Percentiles rank a stretch among this genome's conserved stretches.
Conservation (phyloP, 2,113 vertebrate species). For the Oryctolagus cuniculus region mOryCun1.1 NC_091440.1:40411001-40411500, state of each 20-base stretch:
- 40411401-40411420: background rate
- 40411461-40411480: slow-evolving; percentile 15
- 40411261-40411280: background rate
- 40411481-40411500: background rate
- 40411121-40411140: too few species aligned
- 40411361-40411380: background rate
- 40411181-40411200: too few species aligned
- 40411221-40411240: background rate
- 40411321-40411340: slow-evolving; percentile 1
- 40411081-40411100: too few species aligned
- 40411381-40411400: background rate
- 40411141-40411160: too few species aligned
- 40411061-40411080: too few species aligned
- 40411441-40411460: background rate
- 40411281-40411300: background rate
- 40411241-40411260: background rate
- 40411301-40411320: background rate
- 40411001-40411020: too few species aligned
- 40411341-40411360: background rate
- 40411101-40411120: too few species aligned
- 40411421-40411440: background rate
- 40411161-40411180: too few species aligned
- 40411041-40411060: too few species aligned
- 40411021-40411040: too few species aligned
- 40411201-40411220: slow-evolving; percentile 4